These are phyloP conservation scores for Anniella stebbinsi DNA, from an alignment of 2,797 vertebrate genomes.

Conservation along the genomic window DNA sequence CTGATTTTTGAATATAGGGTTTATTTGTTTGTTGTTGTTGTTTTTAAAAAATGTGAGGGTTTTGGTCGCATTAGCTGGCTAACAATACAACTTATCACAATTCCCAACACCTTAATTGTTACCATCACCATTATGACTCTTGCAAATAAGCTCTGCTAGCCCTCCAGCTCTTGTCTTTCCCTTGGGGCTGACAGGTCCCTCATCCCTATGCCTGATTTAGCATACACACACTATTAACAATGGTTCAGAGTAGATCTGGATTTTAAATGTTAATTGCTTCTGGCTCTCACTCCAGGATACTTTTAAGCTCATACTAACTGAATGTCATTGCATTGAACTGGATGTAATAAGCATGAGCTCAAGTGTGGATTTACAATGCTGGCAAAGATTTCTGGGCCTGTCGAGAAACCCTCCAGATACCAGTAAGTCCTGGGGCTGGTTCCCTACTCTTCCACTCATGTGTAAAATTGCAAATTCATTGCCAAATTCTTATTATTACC, in stretches of 20 bases:
- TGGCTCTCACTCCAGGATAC: constrained; percentile 28
- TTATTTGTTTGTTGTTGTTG: background rate
- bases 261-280: background rate
- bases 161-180: background rate
- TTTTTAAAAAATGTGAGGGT: background rate
- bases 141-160: background rate
- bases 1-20: background rate
- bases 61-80: background rate
- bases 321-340: background rate
- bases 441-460: background rate
- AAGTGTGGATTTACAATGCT: background rate
- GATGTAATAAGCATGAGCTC: background rate
- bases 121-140: background rate
- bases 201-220: background rate
- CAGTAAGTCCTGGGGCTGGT: background rate
- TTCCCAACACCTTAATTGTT: background rate
- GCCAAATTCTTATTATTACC: background rate
- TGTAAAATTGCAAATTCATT: background rate
- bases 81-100: background rate
- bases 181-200: background rate
- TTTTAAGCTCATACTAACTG: background rate
- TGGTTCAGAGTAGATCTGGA: background rate
- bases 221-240: background rate
- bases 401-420: background rate
- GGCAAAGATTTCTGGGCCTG: background rate